Percentiles rank a stretch among this genome's conserved stretches.
phyloP scores from a whole-genome alignment of 2,113 vertebrate genomes.

The Calyptommatus sinebrachiatus region DNA sequence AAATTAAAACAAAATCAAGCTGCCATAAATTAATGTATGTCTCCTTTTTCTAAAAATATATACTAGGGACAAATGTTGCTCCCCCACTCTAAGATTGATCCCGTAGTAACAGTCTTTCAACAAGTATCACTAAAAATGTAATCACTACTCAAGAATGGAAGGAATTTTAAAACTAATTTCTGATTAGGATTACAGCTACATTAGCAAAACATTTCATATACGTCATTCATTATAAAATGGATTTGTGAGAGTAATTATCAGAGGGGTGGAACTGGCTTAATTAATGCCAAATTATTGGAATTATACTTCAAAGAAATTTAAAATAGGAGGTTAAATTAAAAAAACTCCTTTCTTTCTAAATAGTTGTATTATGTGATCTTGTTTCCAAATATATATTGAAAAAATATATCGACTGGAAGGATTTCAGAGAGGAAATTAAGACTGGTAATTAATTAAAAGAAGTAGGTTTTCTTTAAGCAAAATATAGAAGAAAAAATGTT shows the following conservation, averaged over 20 bases:
- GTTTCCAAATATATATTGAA: not conserved
- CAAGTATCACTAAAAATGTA: not conserved
- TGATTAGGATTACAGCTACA: not conserved
- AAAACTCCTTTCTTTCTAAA: not conserved
- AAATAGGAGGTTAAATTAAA: not conserved
- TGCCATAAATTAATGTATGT: not conserved
- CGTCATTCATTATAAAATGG: not conserved
- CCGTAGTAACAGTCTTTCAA: not conserved
- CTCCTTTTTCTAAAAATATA: not conserved
- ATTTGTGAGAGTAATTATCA: not conserved
- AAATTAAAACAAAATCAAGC: constrained; percentile 56
- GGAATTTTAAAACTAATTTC: constrained; percentile 11
- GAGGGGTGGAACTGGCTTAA: not conserved
- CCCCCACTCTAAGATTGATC: not conserved
- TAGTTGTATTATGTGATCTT: not conserved
- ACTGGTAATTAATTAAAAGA: not conserved
- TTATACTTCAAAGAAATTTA: not conserved
- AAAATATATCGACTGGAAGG: not conserved
- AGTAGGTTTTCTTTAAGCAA: not conserved
- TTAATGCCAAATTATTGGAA: not conserved
- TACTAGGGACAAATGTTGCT: not conserved
- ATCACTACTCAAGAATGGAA: not conserved
- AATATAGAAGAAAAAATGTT: not conserved
- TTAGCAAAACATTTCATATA: not conserved
- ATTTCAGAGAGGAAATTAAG: not conserved